Base-by-base conservation (phyloP, 2,113 vertebrate genomes). In the Zosterops pallidus region DNA sequence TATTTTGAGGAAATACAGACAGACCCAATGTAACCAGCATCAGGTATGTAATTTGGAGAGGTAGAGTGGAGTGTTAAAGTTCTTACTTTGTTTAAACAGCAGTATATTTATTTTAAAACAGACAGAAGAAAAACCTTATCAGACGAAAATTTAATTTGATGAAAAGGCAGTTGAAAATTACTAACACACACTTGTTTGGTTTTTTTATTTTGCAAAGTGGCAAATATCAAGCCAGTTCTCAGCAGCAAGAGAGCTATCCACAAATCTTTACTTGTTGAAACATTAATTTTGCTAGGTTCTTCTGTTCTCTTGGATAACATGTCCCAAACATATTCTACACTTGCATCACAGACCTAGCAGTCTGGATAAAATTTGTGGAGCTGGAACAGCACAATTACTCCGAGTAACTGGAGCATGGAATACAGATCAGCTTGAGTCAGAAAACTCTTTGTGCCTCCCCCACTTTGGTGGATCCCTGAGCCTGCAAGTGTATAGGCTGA, bases 371-470 rank as follows among this genome's bases (percentile, higher is more conserved):
- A 75, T 64, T 41, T 88, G 57, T 74, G 81, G 29, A 83, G 90
- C 81, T 79, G 79, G 60, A 83, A 65, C 89, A 78, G 42, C 29
- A 49, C 68, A 50, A 94, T 95, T 96, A 57, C 95, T 88, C n/a
- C 0, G 24, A 95, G 92, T 96, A 96, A 94, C 78, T 88, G 88
- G 93, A 89, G 83, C 94, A 12, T 89, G 67, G 95, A 94, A 83
- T 83, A 87, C 64, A 90, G 96, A 85, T 79, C 62, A 92, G 77
- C 94, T 85, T 92, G 92, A 94, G 94, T 92, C 86, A 95, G 86
- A 92, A 92, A 90, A 62, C 57, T 75, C 96, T 94, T 97, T 97
- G 94, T 94, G 69, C 94, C 86, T 96, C 95, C 91, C 89, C 82
- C 86, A 47, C 56, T 71, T 81, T 3, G 92, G 90, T 53, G 52